Conservation (phyloP, 2,113 vertebrate species). For the Stegastes partitus region DNA sequence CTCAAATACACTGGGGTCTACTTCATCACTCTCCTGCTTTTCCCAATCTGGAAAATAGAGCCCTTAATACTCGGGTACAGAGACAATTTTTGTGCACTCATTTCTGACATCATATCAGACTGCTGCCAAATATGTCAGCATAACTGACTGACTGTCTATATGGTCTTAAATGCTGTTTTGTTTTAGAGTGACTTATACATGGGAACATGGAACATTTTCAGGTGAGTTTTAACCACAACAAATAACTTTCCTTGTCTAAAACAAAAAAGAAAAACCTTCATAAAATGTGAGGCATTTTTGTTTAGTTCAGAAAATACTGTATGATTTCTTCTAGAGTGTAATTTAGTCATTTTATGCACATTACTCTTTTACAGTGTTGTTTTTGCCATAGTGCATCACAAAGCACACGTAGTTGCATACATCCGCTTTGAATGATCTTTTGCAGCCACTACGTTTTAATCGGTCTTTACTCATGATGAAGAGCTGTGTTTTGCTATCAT, state of each 20-base stretch:
- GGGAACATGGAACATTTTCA: not conserved
- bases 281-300: too few relatives aligned
- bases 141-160: conserved; percentile 9
- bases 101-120: not conserved
- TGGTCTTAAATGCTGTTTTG: not conserved
- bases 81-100: not conserved
- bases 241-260: not conserved
- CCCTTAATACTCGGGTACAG: not conserved
- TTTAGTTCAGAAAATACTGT: too few relatives aligned
- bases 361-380: not conserved
- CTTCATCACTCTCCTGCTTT: conserved; percentile 15
- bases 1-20: conserved; percentile 19
- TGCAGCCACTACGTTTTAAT: not conserved
- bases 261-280: not conserved
- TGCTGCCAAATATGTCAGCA: not conserved
- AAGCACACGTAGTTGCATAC: not conserved
- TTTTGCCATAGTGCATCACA: not conserved
- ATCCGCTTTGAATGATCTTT: not conserved
- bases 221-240: not conserved
- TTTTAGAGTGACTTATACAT: not conserved
- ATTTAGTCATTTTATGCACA: not conserved
- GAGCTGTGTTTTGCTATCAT: not conserved
- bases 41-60: not conserved
- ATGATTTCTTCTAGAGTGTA: too few relatives aligned
- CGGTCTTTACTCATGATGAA: not conserved